These are phyloP conservation scores for Nymphalis io DNA, from an alignment of 1,140 invertebrate species.

Conservation along the genomic window DNA sequence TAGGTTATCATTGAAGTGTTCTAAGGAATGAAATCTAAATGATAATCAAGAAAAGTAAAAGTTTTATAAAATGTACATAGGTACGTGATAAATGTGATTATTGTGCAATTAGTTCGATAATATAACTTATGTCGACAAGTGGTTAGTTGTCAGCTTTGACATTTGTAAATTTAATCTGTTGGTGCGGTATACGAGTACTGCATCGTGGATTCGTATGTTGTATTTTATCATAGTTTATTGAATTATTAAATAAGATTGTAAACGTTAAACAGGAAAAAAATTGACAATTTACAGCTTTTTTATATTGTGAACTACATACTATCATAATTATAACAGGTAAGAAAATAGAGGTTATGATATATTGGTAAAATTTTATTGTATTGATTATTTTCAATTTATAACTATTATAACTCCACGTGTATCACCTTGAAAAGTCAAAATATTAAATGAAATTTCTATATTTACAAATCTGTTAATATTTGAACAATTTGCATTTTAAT, in stretches of 20 bases:
- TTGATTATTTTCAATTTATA: background rate
- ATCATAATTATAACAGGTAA: background rate
- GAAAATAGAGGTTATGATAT: conserved; percentile 6
- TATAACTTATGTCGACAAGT: no score
- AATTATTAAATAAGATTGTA: background rate
- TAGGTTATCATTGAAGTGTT: no score
- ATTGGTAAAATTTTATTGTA: background rate
- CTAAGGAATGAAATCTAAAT: no score
- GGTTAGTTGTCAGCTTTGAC: background rate
- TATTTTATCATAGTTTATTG: conserved; percentile 5
- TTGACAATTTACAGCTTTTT: background rate
- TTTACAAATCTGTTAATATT: background rate
- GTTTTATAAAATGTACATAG: no score
- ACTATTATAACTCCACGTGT: conserved; percentile 10
- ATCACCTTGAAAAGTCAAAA: conserved; percentile 4
- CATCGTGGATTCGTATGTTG: conserved; percentile 3
- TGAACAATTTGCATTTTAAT: background rate
- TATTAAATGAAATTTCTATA: background rate
- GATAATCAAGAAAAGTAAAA: no score
- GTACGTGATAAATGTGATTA: no score
- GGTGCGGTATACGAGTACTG: conserved; percentile 8
- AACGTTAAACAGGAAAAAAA: background rate
- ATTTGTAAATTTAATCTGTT: conserved; percentile 8
- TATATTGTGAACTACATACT: background rate
- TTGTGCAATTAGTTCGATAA: no score